Percentiles rank a stretch among this genome's conserved stretches.
These are phyloP conservation scores for Orchestes rusci DNA, from an alignment of 2,888 invertebrate species.

Conservation along the genomic window DNA sequence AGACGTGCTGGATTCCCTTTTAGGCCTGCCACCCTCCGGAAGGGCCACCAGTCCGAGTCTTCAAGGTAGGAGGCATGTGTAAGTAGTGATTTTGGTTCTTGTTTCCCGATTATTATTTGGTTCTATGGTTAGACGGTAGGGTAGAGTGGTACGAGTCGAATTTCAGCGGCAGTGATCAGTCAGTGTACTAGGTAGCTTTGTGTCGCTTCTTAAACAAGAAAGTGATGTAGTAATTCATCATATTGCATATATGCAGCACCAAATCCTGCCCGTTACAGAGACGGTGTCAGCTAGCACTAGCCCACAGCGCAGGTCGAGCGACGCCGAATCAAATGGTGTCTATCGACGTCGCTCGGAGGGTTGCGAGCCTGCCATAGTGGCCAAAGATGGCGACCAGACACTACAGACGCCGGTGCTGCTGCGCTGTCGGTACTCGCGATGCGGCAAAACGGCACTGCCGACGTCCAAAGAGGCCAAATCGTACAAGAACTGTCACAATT, in stretches of 20 bases:
- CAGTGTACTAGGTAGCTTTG: too few relatives aligned
- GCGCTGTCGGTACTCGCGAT: slow-evolving; percentile 73
- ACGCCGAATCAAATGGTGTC: slow-evolving; percentile 33
- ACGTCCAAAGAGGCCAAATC: slow-evolving; percentile 69
- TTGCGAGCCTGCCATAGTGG: slow-evolving; percentile 44
- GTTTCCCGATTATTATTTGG: slow-evolving; percentile 14
- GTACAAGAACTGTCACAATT: slow-evolving; percentile 92
- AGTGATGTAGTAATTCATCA: too few relatives aligned
- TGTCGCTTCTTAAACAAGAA: too few relatives aligned
- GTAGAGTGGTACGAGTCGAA: slow-evolving; percentile 1
- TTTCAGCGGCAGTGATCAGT: neutral
- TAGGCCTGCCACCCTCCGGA: slow-evolving; percentile 75
- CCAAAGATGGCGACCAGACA: slow-evolving; percentile 8
- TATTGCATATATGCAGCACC: too few relatives aligned
- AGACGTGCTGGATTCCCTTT: slow-evolving; percentile 87
- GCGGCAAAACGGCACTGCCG: slow-evolving; percentile 60
- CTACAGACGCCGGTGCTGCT: slow-evolving; percentile 40
- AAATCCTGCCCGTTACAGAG: too few relatives aligned
- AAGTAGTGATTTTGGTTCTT: slow-evolving; percentile 46
- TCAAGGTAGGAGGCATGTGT: slow-evolving; percentile 69
- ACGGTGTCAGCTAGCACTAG: slow-evolving; percentile 47
- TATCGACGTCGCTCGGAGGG: slow-evolving; percentile 59
- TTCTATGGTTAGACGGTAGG: slow-evolving; percentile 18
- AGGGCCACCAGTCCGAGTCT: slow-evolving; percentile 68
- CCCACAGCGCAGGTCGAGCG: slow-evolving; percentile 33